Conservation (phyloP, 2,888 invertebrate species). For the Mylabris sibirica region DNA sequence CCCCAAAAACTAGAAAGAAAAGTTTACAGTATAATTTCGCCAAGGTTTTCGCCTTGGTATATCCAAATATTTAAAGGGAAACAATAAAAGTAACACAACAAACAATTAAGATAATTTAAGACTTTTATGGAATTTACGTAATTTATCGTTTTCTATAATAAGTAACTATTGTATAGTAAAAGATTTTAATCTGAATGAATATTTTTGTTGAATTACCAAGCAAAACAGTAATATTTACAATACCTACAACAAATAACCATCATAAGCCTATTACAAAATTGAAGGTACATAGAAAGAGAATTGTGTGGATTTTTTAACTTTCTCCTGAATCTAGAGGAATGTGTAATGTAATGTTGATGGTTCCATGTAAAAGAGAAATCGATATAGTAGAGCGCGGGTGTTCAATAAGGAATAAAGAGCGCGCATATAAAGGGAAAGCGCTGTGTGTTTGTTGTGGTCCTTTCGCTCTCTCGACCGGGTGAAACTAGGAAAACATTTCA, state of each 20-base stretch:
- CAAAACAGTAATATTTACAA: not conserved
- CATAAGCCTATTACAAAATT: constrained; percentile 19
- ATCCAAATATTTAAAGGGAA: constrained; percentile 11
- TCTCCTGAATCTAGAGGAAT: constrained; percentile 40
- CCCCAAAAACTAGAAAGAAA: not conserved
- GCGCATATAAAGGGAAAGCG: constrained; percentile 49
- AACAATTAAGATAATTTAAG: not conserved
- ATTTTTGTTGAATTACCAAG: not conserved
- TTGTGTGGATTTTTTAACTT: constrained; percentile 35
- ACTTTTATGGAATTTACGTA: not conserved
- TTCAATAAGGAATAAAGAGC: constrained; percentile 50
- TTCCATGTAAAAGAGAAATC: constrained; percentile 48
- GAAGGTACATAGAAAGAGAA: constrained; percentile 24
- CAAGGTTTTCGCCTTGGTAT: constrained; percentile 21
- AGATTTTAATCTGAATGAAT: not conserved
- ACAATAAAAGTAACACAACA: not conserved
- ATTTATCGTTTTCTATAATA: not conserved
- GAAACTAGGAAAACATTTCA: constrained; percentile 48
- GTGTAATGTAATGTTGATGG: constrained; percentile 28
- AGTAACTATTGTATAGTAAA: not conserved
- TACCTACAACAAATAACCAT: not conserved
- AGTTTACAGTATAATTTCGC: constrained; percentile 10
- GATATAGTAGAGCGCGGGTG: constrained; percentile 49
- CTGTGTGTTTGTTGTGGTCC: constrained; percentile 32
- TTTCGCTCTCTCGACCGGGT: constrained; percentile 48